These are phyloP conservation scores for Molothrus aeneus DNA, from an alignment of 2,797 vertebrate genomes.

Conservation along the genomic window DNA sequence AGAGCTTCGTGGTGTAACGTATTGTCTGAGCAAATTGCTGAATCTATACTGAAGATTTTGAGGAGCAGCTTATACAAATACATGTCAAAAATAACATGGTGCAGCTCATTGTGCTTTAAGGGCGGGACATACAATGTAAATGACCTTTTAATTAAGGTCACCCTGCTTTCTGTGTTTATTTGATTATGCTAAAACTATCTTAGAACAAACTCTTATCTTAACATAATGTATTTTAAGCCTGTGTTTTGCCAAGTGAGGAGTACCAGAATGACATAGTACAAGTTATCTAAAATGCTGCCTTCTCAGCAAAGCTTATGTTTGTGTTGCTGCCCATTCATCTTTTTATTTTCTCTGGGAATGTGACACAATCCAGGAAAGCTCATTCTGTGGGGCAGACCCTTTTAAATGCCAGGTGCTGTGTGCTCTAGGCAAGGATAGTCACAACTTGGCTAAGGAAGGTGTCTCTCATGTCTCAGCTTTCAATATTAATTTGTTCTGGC, in stretches of 20 bases:
- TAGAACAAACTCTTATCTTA: not conserved
- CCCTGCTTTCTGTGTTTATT: not conserved
- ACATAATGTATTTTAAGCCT: not conserved
- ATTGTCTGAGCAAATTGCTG: not conserved
- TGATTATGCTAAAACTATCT: not conserved
- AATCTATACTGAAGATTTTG: not conserved
- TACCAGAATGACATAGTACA: not conserved
- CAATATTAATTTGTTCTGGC: constrained; percentile 35
- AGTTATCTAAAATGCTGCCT: not conserved
- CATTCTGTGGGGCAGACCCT: not conserved
- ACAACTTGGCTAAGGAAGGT: not conserved
- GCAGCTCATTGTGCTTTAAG: not conserved
- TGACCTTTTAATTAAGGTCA: constrained; percentile 38
- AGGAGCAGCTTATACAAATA: not conserved
- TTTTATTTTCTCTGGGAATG: not conserved
- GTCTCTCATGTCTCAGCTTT: constrained; percentile 27
- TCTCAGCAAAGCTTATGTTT: not conserved
- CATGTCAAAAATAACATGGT: not conserved
- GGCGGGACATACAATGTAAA: not conserved
- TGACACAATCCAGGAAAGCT: not conserved
- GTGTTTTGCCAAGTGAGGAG: not conserved
- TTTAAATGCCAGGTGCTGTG: not conserved
- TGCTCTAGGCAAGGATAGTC: not conserved
- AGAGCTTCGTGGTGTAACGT: not conserved
- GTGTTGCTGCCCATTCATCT: not conserved